Evolutionary conservation across 2,113 vertebrate genomes (phyloP).

Genomic region (Corvus hawaiiensis): DNA sequence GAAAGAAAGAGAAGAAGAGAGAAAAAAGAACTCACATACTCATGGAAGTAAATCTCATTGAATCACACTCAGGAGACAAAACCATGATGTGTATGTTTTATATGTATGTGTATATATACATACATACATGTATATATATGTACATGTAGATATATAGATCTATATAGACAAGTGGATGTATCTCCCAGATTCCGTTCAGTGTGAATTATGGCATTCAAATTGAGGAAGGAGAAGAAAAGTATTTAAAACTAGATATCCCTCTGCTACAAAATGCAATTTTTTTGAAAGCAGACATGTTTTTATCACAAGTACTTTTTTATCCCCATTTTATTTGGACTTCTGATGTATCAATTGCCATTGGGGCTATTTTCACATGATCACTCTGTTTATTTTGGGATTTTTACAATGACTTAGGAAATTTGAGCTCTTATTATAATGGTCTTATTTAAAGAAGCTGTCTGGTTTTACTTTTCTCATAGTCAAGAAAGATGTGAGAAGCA

Average conservation of each 20-base stretch:
- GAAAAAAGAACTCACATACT: not conserved
- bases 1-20: not conserved
- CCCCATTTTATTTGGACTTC: not conserved
- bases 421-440: not conserved
- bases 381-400: not conserved
- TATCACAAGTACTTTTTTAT: not conserved
- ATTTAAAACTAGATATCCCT: not conserved
- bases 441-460: not conserved
- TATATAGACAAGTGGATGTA: not conserved
- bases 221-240: not conserved
- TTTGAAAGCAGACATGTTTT: not conserved
- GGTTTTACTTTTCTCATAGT: not conserved
- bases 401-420: not conserved
- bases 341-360: not conserved
- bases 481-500: not conserved
- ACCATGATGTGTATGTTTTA: not conserved
- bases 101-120: rapidly evolving
- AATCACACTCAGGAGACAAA: not conserved
- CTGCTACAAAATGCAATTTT: not conserved
- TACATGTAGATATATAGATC: not conserved
- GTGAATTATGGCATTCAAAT: not conserved
- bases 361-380: not conserved
- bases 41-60: not conserved
- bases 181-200: not conserved
- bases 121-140: no score